These are phyloP conservation scores for Drosophila orena DNA, from an alignment of 1,140 invertebrate genomes.

Conservation along the genomic window DNA sequence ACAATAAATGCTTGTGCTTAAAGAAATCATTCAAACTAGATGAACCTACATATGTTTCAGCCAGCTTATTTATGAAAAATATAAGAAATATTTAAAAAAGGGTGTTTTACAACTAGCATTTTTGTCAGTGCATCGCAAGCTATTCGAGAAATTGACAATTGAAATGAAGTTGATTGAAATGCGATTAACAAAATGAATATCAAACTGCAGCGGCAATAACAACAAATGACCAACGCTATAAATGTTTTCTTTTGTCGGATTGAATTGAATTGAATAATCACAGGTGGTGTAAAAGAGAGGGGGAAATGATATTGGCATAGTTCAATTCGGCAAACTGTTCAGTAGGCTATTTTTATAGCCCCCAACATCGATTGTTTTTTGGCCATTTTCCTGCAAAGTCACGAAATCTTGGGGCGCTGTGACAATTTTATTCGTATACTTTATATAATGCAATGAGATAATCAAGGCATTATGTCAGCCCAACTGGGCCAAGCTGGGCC, in stretches of 20 bases:
- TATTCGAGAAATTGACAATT: conserved; percentile 53
- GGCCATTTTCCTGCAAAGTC: conserved; percentile 68
- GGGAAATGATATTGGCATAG: conserved; percentile 51
- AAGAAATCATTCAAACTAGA: no score
- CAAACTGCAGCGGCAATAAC: conserved; percentile 44
- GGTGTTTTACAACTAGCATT: neutral
- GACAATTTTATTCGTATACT: conserved; percentile 47
- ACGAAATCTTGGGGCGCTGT: conserved; percentile 52
- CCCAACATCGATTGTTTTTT: conserved; percentile 40
- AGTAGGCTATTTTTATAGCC: conserved; percentile 53
- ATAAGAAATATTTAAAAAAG: no score
- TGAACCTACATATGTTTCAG: no score
- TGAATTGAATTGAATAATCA: conserved; percentile 71
- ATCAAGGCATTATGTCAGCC: conserved; percentile 54
- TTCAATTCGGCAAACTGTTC: conserved; percentile 61
- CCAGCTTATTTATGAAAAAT: no score
- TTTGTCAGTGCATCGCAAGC: conserved; percentile 1
- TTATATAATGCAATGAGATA: conserved; percentile 70
- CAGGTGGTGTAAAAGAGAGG: conserved; percentile 43
- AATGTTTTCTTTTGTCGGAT: conserved; percentile 58
- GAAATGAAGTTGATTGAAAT: conserved; percentile 78
- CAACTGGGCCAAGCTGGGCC: conserved; percentile 32
- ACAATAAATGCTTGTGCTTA: no score
- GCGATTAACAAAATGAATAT: conserved; percentile 76
- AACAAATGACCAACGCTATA: conserved; percentile 32